Base-by-base conservation (phyloP, 2,888 invertebrate species). In the Drosophila robusta region DNA sequence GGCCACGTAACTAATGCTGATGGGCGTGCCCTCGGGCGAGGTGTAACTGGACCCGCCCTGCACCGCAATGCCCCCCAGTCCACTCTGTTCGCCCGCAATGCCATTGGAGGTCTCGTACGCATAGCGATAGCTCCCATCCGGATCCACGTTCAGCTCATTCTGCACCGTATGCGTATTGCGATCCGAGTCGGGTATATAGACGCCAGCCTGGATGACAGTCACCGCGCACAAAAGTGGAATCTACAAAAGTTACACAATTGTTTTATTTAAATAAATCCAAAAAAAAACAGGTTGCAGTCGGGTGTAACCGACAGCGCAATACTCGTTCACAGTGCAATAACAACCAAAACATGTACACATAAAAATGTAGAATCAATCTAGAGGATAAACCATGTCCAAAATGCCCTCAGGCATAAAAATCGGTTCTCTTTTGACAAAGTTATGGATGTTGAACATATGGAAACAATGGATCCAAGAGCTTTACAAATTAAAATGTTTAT, bases 41-140 rank as follows among this genome's bases (percentile, higher is more conserved):
- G 61, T 80, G 60, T 90, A 90, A 16, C 89, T 89, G n/a, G 80
- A 80, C 2, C 85, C 78, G 12, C 90, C 90, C 16, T 89, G 80
- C 0, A 90, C 78, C 2, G 79, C 65, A 3, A 78, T 73, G 44
- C 90, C 90, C 2, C 79, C 81, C 7, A 78, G 29, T 8, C 90
- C 90, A 1, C 73, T 56, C 46, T 90, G 90, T 4, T 54, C 56
- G 14, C 80, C 90, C 0, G 74, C 61, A 57, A 90, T 90, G 29
- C 90, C 90, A 68, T 90, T 90, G 26, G 90, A 87, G 0, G 90
- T 90, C 52, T 87, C 89, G 51, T 90, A 90, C 16, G 77, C 78
- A 60, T 90, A 90, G 5, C 64, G 77, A 74, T 89, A 90, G 7
- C 75, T 78, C n/a, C 90, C 90, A 68, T 90, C 89, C 8, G 63